phyloP scores from a whole-genome alignment of 2,888 invertebrate species.

The Idaea dimidiata region DNA sequence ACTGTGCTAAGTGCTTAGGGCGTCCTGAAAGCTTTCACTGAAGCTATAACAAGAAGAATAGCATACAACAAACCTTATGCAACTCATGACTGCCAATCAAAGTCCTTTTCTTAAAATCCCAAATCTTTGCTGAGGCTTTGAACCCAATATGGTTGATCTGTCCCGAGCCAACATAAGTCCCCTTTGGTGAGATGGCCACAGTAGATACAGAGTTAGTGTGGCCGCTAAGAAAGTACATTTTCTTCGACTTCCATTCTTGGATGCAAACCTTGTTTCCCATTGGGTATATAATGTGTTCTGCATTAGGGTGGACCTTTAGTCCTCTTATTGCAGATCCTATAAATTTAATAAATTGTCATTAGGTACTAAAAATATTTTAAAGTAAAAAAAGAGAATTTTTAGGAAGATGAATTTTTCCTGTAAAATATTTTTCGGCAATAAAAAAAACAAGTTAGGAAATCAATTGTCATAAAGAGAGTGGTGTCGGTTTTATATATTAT shows the following conservation, averaged over 20 bases:
- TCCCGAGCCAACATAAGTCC: constrained; percentile 92
- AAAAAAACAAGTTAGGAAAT: no score
- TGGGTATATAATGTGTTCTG: constrained; percentile 86
- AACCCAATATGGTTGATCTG: constrained; percentile 96
- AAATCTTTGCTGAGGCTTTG: constrained; percentile 91
- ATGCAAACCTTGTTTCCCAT: constrained; percentile 90
- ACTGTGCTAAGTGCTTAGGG: neutral
- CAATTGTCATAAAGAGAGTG: no score
- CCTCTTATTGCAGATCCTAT: constrained; percentile 75
- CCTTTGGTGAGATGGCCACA: constrained; percentile 86
- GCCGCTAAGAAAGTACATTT: constrained; percentile 88
- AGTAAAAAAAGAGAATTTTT: neutral
- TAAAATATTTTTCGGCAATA: no score
- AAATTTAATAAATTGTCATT: constrained; percentile 3
- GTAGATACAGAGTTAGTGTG: constrained; percentile 90
- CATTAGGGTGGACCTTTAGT: constrained; percentile 86
- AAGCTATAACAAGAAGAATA: no score
- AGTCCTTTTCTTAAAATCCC: constrained; percentile 87
- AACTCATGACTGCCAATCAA: constrained; percentile 87
- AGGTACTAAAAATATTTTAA: no score
- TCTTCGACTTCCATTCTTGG: constrained; percentile 84
- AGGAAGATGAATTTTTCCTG: no score
- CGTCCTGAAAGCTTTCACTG: no score
- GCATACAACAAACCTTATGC: constrained; percentile 90
- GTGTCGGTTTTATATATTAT: no score